Evolutionary conservation across 1,140 invertebrate species (phyloP), one percentile per base, ranked within the genome.

Genomic region (Ectropis grisescens): DNA sequence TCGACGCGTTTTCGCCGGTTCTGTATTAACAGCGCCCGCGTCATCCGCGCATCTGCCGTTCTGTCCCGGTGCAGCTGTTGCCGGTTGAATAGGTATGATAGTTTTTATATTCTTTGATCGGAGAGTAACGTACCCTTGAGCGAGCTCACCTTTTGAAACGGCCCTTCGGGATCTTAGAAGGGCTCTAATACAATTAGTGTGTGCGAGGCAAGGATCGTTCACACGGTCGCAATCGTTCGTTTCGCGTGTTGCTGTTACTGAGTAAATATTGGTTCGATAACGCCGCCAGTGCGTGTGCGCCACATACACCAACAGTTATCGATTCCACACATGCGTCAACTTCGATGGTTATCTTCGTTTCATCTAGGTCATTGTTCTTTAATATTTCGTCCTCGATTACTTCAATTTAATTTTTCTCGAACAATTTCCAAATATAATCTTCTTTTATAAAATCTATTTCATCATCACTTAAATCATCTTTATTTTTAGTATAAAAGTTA

Each of bases 341-440:
- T 56, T 60, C 68, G 66, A 76, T 80, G 58, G 59, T 80, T 80
- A 80, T 80, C 75, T 70, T 61, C 56, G 47, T 41, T 58, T 55
- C 62, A 80, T 78, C 70, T 80, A 64, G 71, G 75, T 80, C 75
- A 78, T 80, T 80, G 70, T 78, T 80, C 70, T 71, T 71, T 79
- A 64, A 58, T 71, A 60, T 62, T 70, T 64, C 48, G 53, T 57
- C 29, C 52, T 40, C 56, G 8, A 19, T 19, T 4, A 4, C 8
- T 19, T 8, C 16, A 19, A 4, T 19, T 19, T 19, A 19, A 3
- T 4, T 3, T 19, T 19, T 19, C 16, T 4, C 16, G 16, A n/a
- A n/a, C n/a, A n/a, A n/a, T n/a, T n/a, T n/a, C n/a, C n/a, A n/a
- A n/a, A n/a, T n/a, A n/a, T n/a, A n/a, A n/a, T n/a, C n/a, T n/a